Base-by-base conservation (phyloP, 2,113 vertebrate genomes). In the Lophius piscatorius region DNA sequence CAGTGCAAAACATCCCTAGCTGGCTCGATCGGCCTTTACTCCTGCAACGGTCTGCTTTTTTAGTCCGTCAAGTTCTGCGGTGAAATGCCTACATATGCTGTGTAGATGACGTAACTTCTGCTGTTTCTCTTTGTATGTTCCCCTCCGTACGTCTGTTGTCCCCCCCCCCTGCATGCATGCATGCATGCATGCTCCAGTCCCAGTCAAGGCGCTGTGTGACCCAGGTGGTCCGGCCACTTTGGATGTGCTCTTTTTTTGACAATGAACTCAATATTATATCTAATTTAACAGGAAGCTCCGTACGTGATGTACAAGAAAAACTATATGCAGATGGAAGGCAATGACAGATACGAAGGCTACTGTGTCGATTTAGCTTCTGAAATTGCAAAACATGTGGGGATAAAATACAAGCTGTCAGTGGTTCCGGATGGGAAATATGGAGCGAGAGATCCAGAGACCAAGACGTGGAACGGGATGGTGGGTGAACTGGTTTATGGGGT, bases 271-370 rank as follows among this genome's bases (percentile, higher is more conserved):
- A 81, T 82, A 84, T 62, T 91, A 1, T 90, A 87, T 92, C 88
- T 86, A 81, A 91, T 85, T n/a, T 94, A 91, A 92, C 95, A 98
- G 96, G 96, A 98, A 94, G 95, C 96, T 64, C 96, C 96, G 21
- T 98, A 98, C 85, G 96, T 98, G 86, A 98, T 98, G 96, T 95
- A 95, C 91, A 98, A 98, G 92, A 97, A 97, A 94, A 96, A 97
- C 87, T 93, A 93, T 91, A 93, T 97, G 82, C 94, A 95, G 89
- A 62, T 94, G 89, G 96, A 97, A 70, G 96, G 96, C 85, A 98
- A 98, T 93, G 97, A 99, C 61, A 94, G 93, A 88, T 99, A 98
- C 89, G 97, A 99, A 94, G 97, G 97, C 89, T 99, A 99, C 90
- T 99, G 97, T 92, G 96, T 99, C 80, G 97, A 99, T 91, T 94